Conservation (phyloP, 2,113 vertebrate genomes). For the Craseonycteris thonglongyai region DNA sequence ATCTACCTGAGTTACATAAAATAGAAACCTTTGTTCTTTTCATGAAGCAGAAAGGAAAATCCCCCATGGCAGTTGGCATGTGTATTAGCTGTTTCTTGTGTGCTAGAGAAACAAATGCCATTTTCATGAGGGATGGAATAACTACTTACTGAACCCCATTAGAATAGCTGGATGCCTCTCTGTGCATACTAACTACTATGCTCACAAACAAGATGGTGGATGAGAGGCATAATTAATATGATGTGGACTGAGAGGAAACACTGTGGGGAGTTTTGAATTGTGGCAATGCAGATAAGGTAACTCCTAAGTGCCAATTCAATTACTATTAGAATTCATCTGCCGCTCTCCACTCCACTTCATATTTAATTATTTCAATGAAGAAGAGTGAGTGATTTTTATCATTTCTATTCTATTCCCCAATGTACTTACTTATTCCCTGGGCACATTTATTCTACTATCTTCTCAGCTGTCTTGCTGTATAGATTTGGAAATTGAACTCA, state of each 20-base stretch:
- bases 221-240: conserved; percentile 50
- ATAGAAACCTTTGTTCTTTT: conserved; percentile 23
- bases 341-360: conserved; percentile 63
- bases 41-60: neutral
- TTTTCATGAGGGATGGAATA: neutral
- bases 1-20: neutral
- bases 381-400: conserved; percentile 63
- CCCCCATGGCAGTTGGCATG: neutral
- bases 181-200: conserved; percentile 37
- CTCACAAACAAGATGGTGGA: conserved; percentile 56
- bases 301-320: conserved; percentile 61
- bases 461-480: conserved; percentile 37
- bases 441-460: conserved; percentile 49
- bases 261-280: conserved; percentile 58
- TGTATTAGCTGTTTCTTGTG: neutral
- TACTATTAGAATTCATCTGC: conserved; percentile 66
- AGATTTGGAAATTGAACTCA: conserved; percentile 58
- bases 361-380: conserved; percentile 74
- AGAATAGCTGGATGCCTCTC: neutral
- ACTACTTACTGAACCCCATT: neutral
- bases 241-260: conserved; percentile 49
- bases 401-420: conserved; percentile 64
- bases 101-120: neutral
- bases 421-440: conserved; percentile 26
- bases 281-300: conserved; percentile 65